Percentiles rank a stretch among this genome's conserved stretches.
These are phyloP conservation scores for Catharus bicknelli DNA, from an alignment of 2,113 vertebrate genomes.

Conservation along the genomic window DNA sequence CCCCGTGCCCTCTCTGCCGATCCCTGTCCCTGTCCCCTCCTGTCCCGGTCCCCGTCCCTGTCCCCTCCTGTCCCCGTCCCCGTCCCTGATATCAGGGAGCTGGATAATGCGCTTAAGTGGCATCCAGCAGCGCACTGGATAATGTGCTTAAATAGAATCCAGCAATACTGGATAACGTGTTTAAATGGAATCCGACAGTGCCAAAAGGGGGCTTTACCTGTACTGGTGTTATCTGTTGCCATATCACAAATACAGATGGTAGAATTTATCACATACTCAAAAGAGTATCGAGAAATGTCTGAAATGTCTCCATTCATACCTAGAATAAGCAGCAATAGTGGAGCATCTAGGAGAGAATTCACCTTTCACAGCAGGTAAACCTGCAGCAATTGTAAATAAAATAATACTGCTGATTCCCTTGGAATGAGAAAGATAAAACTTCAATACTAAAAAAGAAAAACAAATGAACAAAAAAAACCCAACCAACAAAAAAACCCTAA, in stretches of 20 bases:
- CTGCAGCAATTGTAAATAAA: background rate
- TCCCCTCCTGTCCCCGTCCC: no score
- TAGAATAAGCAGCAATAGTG: background rate
- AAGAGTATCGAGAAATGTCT: background rate
- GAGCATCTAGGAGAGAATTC: background rate
- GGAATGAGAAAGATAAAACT: background rate
- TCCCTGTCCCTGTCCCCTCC: no score
- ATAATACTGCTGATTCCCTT: background rate
- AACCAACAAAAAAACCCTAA: no score
- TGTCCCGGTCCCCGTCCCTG: no score
- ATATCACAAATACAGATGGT: background rate
- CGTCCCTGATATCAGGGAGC: background rate
- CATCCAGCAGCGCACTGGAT: background rate
- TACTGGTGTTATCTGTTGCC: background rate
- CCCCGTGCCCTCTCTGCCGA: no score
- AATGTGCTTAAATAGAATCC: background rate
- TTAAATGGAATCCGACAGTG: background rate
- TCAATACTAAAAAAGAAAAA: background rate
- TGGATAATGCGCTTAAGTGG: background rate
- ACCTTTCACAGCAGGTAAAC: background rate
- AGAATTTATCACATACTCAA: background rate
- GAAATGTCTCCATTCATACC: rapidly evolving
- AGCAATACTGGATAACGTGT: background rate
- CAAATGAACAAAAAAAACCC: background rate
- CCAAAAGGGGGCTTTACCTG: background rate